Conservation (phyloP, 2,888 invertebrate species). For the Pinctada fucata region DNA sequence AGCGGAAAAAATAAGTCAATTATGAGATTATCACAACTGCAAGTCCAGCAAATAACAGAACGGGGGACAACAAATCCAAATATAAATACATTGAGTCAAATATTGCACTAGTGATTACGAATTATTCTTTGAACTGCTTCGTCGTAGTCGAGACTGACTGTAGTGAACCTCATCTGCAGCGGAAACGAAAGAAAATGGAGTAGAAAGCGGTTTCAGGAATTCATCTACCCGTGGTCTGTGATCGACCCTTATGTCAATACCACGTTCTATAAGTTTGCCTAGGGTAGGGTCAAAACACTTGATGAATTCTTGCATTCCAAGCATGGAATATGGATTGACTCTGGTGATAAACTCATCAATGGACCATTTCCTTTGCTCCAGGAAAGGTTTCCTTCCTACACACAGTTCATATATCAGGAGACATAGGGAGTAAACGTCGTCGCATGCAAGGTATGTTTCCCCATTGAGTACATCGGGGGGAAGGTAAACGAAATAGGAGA, state of each 20-base stretch:
- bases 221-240: neutral
- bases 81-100: no score
- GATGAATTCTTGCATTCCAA: conserved; percentile 42
- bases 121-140: no score
- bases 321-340: conserved; percentile 55
- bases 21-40: no score
- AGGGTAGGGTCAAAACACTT: neutral
- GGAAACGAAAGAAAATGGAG: no score
- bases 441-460: conserved; percentile 57
- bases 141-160: no score
- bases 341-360: conserved; percentile 52
- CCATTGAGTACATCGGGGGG: conserved; percentile 69
- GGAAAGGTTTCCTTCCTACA: conserved; percentile 36
- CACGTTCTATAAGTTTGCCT: neutral
- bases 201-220: no score
- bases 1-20: no score
- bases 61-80: no score
- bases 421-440: conserved; percentile 66
- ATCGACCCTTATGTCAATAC: neutral
- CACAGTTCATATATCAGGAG: conserved; percentile 49
- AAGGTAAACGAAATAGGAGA: conserved; percentile 64
- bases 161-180: no score
- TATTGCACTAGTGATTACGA: no score
- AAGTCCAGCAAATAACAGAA: no score
- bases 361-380: conserved; percentile 46